Evolutionary conservation across 2,113 vertebrate species (phyloP).

Genomic region (Patagioenas fasciata): DNA sequence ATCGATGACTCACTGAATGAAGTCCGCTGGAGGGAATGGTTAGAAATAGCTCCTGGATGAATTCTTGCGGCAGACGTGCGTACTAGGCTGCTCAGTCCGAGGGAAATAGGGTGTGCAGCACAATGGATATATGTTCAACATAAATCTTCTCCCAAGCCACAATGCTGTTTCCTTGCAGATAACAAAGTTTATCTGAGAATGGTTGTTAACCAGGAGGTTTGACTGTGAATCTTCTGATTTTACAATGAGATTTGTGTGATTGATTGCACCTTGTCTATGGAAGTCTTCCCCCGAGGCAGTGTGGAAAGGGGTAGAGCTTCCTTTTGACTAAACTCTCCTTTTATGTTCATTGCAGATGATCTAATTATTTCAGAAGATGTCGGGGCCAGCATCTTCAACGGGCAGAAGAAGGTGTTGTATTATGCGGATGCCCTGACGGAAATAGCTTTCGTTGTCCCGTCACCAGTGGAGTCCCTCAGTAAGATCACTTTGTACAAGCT

Average conservation of each 20-base stretch:
- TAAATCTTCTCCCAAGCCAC: neutral
- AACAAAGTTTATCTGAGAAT: neutral
- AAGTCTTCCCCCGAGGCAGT: neutral
- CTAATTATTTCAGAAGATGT: constrained; percentile 80
- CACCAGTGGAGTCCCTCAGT: constrained; percentile 87
- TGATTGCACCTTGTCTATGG: neutral
- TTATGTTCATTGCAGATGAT: constrained; percentile 79
- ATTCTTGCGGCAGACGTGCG: neutral
- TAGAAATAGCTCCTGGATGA: neutral
- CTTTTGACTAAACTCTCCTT: neutral
- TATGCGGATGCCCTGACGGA: constrained; percentile 95
- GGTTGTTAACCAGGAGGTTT: neutral
- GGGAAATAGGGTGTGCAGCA: neutral
- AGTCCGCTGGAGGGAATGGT: neutral
- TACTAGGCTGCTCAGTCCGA: neutral
- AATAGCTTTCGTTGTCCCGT: constrained; percentile 94
- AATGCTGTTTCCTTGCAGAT: neutral
- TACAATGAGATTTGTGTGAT: neutral
- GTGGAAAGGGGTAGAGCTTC: neutral
- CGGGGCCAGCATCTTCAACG: constrained; percentile 92
- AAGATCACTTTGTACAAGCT: constrained; percentile 58
- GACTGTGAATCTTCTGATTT: neutral
- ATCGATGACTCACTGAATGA: neutral
- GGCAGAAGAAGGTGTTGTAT: constrained; percentile 93
- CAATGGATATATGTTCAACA: neutral